These are phyloP conservation scores for Armadillidium nasatum DNA, from an alignment of 1,140 invertebrate genomes.

Conservation along the genomic window DNA sequence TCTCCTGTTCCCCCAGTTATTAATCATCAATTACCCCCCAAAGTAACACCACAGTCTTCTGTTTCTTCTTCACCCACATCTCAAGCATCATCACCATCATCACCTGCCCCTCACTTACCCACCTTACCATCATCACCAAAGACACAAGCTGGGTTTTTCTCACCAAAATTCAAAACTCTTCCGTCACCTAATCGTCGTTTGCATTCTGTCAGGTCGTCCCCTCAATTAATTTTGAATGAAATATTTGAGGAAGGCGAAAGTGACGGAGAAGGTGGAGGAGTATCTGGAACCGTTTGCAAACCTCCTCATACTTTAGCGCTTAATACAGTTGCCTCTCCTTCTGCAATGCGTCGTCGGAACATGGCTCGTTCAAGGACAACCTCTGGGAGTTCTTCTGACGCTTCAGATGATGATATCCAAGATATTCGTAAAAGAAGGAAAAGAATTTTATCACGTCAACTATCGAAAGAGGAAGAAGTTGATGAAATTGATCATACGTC, in stretches of 20 bases:
- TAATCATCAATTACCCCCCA: slow-evolving; percentile 28
- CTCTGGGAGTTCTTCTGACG: slow-evolving; percentile 82
- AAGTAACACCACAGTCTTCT: slow-evolving; percentile 48
- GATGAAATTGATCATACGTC: slow-evolving; percentile 44
- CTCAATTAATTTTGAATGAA: slow-evolving; percentile 63
- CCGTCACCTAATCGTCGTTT: slow-evolving; percentile 50
- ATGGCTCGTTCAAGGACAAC: slow-evolving; percentile 73
- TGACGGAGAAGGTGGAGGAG: slow-evolving; percentile 49
- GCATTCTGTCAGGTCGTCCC: slow-evolving; percentile 56
- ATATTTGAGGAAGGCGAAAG: slow-evolving; percentile 64
- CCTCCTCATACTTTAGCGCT: slow-evolving; percentile 13
- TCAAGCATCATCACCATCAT: slow-evolving; percentile 45
- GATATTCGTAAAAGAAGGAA: slow-evolving; percentile 61
- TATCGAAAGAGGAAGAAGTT: slow-evolving; percentile 62
- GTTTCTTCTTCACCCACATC: slow-evolving; percentile 45
- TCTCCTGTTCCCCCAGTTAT: slow-evolving; percentile 23
- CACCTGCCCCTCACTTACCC: slow-evolving; percentile 44
- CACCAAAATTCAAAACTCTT: slow-evolving; percentile 52
- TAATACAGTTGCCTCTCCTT: slow-evolving; percentile 36
- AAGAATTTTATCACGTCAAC: slow-evolving; percentile 62
- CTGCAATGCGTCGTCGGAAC: slow-evolving; percentile 54
- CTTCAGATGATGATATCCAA: slow-evolving; percentile 69
- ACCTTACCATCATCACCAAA: slow-evolving; percentile 25
- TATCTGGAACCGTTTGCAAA: slow-evolving; percentile 44
- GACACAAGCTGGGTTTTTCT: slow-evolving; percentile 35